Percentiles rank a stretch among this genome's conserved stretches.
Conservation (phyloP, 1,140 invertebrate species). For the Bombyx mori region ASM3026992v2 NC_085128.1:12377501-12378000, state of each 20-base stretch:
- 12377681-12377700: too few relatives aligned
- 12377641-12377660: too few relatives aligned
- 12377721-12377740: neutral
- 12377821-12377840: conserved; percentile 23
- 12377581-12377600: too few relatives aligned
- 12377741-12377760: neutral
- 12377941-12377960: conserved; percentile 29
- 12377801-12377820: conserved; percentile 24
- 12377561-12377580: too few relatives aligned
- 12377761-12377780: neutral
- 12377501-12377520: too few relatives aligned
- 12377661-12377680: too few relatives aligned
- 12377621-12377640: too few relatives aligned
- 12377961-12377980: conserved; percentile 13
- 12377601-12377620: too few relatives aligned
- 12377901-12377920: conserved; percentile 47
- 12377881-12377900: conserved; percentile 34
- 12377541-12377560: too few relatives aligned
- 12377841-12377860: conserved; percentile 26
- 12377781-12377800: conserved; percentile 15
- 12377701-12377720: neutral
- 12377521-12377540: too few relatives aligned
- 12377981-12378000: conserved; percentile 12
- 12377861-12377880: conserved; percentile 47
- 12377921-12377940: conserved; percentile 51